phyloP scores from a whole-genome alignment of 2,797 vertebrate genomes.

The Danionella dracula region DNA sequence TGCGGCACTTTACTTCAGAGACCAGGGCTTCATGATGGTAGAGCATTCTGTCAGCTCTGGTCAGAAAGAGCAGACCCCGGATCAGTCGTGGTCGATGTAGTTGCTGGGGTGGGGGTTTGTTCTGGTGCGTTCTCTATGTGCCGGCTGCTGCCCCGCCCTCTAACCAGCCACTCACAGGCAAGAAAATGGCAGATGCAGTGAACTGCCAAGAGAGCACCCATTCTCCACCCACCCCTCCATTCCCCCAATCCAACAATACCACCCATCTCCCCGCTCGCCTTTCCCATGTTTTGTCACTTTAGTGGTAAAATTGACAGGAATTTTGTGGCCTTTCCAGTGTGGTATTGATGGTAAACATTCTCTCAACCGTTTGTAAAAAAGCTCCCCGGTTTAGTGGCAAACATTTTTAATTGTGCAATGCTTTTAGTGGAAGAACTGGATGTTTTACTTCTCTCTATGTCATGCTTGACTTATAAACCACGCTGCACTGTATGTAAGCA shows the following conservation, averaged over 20 bases:
- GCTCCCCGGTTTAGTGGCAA: neutral
- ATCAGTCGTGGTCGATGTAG: slow-evolving; percentile 13
- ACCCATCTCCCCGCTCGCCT: neutral
- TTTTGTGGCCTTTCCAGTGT: neutral
- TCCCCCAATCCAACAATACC: slow-evolving; percentile 4
- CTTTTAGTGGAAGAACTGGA: neutral
- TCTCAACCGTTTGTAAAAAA: neutral
- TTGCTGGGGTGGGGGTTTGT: slow-evolving; percentile 57
- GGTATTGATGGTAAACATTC: neutral
- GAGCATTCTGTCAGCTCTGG: slow-evolving; percentile 36
- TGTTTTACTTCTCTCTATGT: neutral
- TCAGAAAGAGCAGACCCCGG: slow-evolving; percentile 20
- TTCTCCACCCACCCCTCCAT: slow-evolving; percentile 45
- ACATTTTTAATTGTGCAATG: neutral
- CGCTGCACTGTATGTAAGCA: slow-evolving; percentile 61
- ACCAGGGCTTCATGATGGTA: slow-evolving; percentile 39
- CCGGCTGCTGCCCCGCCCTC: slow-evolving; percentile 35
- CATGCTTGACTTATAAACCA: too few relatives aligned
- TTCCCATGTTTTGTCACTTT: slow-evolving; percentile 24
- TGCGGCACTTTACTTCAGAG: slow-evolving; percentile 43
- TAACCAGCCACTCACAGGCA: slow-evolving; percentile 28
- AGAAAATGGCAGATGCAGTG: slow-evolving; percentile 49
- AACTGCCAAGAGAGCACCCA: slow-evolving; percentile 31
- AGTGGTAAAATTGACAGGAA: slow-evolving; percentile 8
- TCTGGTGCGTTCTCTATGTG: slow-evolving; percentile 17